Evolutionary conservation across 2,888 invertebrate species (phyloP).

Genomic region (Acanthacorydalis orientalis): DNA sequence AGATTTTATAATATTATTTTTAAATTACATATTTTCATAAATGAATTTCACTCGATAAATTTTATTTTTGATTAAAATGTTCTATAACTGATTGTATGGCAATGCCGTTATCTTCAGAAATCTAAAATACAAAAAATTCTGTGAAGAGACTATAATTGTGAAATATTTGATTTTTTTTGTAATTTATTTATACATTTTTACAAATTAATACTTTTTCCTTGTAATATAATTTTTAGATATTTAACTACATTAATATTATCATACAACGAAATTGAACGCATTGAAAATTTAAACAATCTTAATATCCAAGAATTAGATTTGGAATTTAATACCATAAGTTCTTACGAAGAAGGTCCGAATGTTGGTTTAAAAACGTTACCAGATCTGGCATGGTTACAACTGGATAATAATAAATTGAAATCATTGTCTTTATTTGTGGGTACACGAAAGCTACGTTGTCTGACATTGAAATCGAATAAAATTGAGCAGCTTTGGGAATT

Average conservation of each 20-base stretch:
- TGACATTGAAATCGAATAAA: constrained; percentile 22
- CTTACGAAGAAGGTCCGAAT: constrained; percentile 25
- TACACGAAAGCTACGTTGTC: constrained; percentile 18
- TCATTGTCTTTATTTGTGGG: constrained; percentile 34
- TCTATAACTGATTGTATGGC: too few relatives aligned
- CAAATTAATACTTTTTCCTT: constrained; percentile 9
- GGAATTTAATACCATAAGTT: constrained; percentile 36
- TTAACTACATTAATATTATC: constrained; percentile 39
- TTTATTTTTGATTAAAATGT: too few relatives aligned
- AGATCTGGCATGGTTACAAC: constrained; percentile 32
- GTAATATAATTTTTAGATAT: constrained; percentile 32
- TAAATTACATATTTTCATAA: too few relatives aligned
- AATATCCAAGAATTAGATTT: constrained; percentile 34
- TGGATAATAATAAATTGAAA: constrained; percentile 35
- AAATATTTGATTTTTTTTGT: neutral
- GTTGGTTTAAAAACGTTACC: constrained; percentile 32
- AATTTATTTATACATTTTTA: too few relatives aligned
- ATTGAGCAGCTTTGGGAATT: constrained; percentile 23
- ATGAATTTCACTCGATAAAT: too few relatives aligned
- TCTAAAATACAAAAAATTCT: too few relatives aligned
- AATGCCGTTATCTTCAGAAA: too few relatives aligned
- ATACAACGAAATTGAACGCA: constrained; percentile 35
- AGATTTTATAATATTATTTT: too few relatives aligned
- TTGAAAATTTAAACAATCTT: constrained; percentile 38
- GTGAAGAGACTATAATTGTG: too few relatives aligned